These are phyloP conservation scores for Metacarcinus magister DNA, from an alignment of 2,888 invertebrate genomes.

Conservation along the genomic window DNA sequence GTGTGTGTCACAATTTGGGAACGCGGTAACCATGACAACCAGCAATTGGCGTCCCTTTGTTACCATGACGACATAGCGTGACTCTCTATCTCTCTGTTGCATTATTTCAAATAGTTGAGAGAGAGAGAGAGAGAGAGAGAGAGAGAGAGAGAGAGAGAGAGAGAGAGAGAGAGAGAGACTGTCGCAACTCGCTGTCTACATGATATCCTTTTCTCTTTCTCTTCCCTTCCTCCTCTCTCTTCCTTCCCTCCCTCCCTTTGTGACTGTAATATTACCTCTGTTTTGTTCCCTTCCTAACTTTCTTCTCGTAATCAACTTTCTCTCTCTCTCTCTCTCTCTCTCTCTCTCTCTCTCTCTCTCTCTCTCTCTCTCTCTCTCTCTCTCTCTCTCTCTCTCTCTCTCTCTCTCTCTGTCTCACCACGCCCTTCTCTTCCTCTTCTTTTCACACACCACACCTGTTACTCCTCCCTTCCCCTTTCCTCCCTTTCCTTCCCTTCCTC, in stretches of 20 bases:
- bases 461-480: neutral
- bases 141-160: constrained; percentile 35
- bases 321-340: constrained; percentile 54
- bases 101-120: neutral
- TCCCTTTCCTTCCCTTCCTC: neutral
- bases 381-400: neutral
- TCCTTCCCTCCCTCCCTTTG: neutral
- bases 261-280: constrained; percentile 9
- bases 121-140: constrained; percentile 26
- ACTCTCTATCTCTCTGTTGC: neutral
- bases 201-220: neutral
- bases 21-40: constrained; percentile 8
- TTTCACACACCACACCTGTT: neutral
- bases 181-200: neutral
- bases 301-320: neutral
- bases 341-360: constrained; percentile 55
- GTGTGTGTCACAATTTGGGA: neutral
- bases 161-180: neutral
- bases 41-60: neutral
- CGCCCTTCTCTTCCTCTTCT: neutral
- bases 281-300: neutral
- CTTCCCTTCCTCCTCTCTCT: neutral
- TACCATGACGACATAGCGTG: constrained; percentile 22
- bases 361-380: neutral
- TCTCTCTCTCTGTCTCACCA: neutral